Conservation (phyloP, 1,140 invertebrate species). For the Temnothorax curvispinosus region DNA sequence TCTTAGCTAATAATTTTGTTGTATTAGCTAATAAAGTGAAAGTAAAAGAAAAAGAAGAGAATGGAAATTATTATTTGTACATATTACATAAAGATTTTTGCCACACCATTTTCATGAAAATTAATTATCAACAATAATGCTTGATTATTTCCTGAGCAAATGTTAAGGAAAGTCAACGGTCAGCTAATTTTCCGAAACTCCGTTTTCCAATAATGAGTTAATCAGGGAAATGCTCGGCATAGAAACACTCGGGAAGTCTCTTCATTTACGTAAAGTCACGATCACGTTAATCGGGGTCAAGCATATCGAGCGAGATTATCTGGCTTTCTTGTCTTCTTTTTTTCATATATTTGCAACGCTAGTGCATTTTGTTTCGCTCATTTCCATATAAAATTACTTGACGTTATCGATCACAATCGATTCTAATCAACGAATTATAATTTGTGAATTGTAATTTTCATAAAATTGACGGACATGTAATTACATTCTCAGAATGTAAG, state of each 20-base stretch:
- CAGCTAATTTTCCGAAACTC: not conserved
- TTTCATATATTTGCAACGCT: conserved; percentile 20
- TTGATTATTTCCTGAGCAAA: not conserved
- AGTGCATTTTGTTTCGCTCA: not conserved
- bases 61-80: not conserved
- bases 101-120: not conserved
- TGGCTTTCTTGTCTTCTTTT: not conserved
- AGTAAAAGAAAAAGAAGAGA: not conserved
- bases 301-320: conserved; percentile 15
- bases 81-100: not conserved
- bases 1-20: not conserved
- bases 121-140: not conserved
- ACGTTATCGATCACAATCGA: not conserved
- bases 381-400: not conserved
- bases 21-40: not conserved
- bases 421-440: not conserved
- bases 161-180: not conserved
- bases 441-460: not conserved
- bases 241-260: not conserved
- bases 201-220: conserved; percentile 30
- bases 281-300: conserved; percentile 15
- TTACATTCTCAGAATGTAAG: not conserved
- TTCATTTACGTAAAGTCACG: conserved; percentile 22
- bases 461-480: not conserved
- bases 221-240: not conserved